phyloP scores from a whole-genome alignment of 2,113 vertebrate species.

The Indri indri region DNA sequence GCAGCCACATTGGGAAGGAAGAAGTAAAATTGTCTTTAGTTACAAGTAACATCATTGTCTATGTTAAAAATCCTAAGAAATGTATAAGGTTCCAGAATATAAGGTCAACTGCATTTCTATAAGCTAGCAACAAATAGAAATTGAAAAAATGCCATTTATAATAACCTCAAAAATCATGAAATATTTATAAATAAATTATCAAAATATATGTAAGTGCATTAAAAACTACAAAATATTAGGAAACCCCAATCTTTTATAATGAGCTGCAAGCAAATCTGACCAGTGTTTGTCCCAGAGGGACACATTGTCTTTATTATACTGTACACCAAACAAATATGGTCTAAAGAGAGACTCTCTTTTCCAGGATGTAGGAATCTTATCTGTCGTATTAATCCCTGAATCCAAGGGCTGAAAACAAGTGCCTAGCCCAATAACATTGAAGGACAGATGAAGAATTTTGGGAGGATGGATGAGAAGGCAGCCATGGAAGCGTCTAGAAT shows the following conservation, averaged over 20 bases:
- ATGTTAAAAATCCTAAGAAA: not conserved
- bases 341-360: not conserved
- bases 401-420: not conserved
- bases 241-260: not conserved
- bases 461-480: not conserved
- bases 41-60: not conserved
- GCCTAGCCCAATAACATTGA: not conserved
- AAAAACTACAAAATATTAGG: not conserved
- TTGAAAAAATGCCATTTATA: not conserved
- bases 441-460: not conserved
- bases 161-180: not conserved
- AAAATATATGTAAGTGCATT: not conserved
- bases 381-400: not conserved
- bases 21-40: not conserved
- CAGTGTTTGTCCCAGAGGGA: not conserved
- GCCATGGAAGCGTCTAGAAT: not conserved
- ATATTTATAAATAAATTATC: not conserved
- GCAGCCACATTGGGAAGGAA: not conserved
- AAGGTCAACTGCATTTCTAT: not conserved
- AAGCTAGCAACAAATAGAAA: not conserved
- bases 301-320: not conserved
- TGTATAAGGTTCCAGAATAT: not conserved
- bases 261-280: not conserved
- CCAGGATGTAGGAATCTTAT: not conserved
- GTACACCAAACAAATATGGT: not conserved